Evolutionary conservation across 2,888 invertebrate genomes (phyloP), one percentile per base, ranked within the genome.

Genomic region (Hoplodrina blanda): DNA sequence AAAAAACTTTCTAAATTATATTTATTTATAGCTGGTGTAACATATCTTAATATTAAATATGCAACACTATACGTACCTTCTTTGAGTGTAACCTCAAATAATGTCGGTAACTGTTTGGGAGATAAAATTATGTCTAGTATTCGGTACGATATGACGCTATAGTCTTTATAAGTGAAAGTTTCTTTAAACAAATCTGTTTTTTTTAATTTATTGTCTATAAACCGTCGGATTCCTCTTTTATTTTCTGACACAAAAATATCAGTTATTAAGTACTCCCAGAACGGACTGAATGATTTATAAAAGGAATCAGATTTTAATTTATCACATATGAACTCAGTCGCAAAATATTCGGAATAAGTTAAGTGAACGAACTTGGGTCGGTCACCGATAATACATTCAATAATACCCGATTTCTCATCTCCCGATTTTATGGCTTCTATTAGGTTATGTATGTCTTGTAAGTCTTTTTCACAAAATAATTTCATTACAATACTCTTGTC

Each of bases 261-360:
- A 41, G 65, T 20, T 10, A 73, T 57, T n/a, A 80, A 61, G 33
- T 67, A 73, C 33, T 71, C 10, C 71, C 76, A 78, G 25, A 73
- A 3, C 0, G 44, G 53, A 56, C 13, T 41, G 41, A 41, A 13
- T 41, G 41, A 41, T 25, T 25, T 25, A 25, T 25, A 25, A 2
- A 25, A 2, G 25, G 25, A 2, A 25, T 25, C 25, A 25, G 25
- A 25, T 41, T 41, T 41, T 33, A 72, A 61, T 49, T 66, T 69
- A 60, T 72, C 72, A 0, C 64, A 69, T 17, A 82, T 59, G 56
- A 67, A 81, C 64, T 80, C 81, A 25, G 65, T 60, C 2, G 76
- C 75, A 71, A 81, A 83, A 65, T 82, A 83, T 66, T 83, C 83
- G 15, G 69, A 74, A 49, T 71, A 81, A 17, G 81, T 78, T 15